A percentile compares a stretch with the other conserved stretches of the same genome.
Evolutionary conservation across 2,888 invertebrate genomes (phyloP).

Genomic region (Eretmocerus hayati): DNA sequence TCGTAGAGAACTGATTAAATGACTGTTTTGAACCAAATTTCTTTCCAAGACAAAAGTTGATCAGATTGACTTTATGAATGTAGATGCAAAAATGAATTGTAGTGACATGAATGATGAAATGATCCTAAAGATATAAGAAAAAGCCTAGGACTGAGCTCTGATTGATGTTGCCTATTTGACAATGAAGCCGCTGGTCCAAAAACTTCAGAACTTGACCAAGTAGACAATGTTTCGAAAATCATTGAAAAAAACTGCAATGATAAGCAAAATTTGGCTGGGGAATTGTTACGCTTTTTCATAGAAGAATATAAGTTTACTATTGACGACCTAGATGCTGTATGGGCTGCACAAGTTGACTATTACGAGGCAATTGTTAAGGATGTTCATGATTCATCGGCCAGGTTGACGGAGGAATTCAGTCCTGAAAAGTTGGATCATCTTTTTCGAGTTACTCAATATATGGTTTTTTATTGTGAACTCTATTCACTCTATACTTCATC

Average conservation of each 20-base stretch:
- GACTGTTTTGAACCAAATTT: constrained; percentile 40
- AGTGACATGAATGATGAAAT: constrained; percentile 30
- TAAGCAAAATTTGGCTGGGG: constrained; percentile 35
- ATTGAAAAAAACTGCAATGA: constrained; percentile 44
- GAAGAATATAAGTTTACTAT: neutral
- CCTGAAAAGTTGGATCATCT: no score
- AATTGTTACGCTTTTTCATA: constrained; percentile 18
- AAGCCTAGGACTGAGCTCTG: constrained; percentile 26
- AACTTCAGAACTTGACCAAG: constrained; percentile 32
- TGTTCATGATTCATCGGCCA: no score
- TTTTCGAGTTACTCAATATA: no score
- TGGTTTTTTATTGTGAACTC: no score
- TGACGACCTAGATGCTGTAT: neutral
- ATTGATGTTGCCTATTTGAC: constrained; percentile 42
- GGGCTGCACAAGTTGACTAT: no score
- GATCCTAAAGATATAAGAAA: constrained; percentile 23
- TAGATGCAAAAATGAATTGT: constrained; percentile 44
- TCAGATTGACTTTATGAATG: constrained; percentile 37
- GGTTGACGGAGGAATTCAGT: no score
- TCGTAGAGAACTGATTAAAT: neutral
- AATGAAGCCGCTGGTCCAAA: constrained; percentile 37
- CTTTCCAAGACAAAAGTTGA: constrained; percentile 45
- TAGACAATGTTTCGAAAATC: constrained; percentile 39
- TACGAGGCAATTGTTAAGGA: no score
- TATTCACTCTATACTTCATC: no score